phyloP scores from a whole-genome alignment of 35 echinoderm and acorn worm species.

The Ophioderma brevispina region DNA sequence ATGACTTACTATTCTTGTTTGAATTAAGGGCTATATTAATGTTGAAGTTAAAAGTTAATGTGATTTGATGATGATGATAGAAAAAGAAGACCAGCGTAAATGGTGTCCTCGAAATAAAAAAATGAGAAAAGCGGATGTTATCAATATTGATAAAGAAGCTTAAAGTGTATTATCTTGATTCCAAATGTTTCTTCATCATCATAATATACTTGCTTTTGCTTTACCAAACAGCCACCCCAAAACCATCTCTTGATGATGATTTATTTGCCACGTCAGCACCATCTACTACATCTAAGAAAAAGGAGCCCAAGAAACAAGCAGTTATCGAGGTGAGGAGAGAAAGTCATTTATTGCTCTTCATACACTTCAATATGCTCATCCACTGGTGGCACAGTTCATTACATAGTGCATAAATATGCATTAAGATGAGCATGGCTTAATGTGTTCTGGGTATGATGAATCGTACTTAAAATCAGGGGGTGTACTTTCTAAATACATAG shows the following conservation, averaged over 20 bases:
- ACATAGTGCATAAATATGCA: too few relatives aligned
- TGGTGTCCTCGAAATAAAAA: background rate
- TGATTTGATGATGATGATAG: background rate
- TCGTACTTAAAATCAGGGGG: too few relatives aligned
- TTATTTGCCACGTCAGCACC: conserved; percentile 63
- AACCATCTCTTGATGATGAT: conserved; percentile 48
- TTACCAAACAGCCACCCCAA: conserved; percentile 5
- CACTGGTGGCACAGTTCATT: too few relatives aligned
- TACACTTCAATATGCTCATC: too few relatives aligned
- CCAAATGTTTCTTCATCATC: background rate
- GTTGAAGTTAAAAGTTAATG: background rate
- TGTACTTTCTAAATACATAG: too few relatives aligned
- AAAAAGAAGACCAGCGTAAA: background rate
- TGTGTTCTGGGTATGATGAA: too few relatives aligned
- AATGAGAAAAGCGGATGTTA: background rate
- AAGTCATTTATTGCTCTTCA: too few relatives aligned
- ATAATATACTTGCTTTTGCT: background rate
- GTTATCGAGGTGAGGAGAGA: background rate
- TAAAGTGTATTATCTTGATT: background rate
- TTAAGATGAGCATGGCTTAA: too few relatives aligned
- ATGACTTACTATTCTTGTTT: too few relatives aligned
- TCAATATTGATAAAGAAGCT: background rate
- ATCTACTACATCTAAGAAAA: conserved; percentile 58
- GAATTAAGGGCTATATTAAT: too few relatives aligned
- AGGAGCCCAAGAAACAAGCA: conserved; percentile 55